Base-by-base conservation (phyloP, 2,888 invertebrate genomes). In the Allacma fusca region DNA sequence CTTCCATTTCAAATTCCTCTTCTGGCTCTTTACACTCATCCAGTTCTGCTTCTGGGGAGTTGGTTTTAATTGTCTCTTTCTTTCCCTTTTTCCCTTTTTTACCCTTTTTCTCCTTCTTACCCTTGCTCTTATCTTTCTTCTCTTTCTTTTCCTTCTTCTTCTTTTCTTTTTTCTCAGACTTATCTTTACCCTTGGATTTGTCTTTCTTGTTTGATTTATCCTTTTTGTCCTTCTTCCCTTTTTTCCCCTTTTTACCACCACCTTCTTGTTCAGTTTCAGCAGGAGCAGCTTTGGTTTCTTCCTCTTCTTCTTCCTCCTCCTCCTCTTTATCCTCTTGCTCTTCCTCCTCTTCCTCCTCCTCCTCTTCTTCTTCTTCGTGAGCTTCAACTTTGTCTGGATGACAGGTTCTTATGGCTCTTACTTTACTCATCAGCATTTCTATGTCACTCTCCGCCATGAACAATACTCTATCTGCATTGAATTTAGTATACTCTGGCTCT, bases 381-480 rank as follows among this genome's bases (percentile, higher is more conserved):
- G 2, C 19, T 1, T 50, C 50, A n/a, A 9, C 71, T 57, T 57
- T 57, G 1, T 64, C 23, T 13, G n/a, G 29, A 26, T n/a, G 16
- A n/a, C 64, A 1, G 2, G 2, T 16, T 19, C 64, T n/a, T 43
- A 65, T 16, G 72, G 77, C 59, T 70, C 68, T 23, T 19, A 67
- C 12, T 29, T 75, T 44, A 13, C 67, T 75, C 7, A 65, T 21
- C 12, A 75, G 26, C 44, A 43, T 26, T 40, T 19, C 19, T 0
- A 79, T 29, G 1, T 80, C 62, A 50, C 78, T 81, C 40, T 81
- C 80, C 50, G 70, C 77, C 9, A 72, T 72, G 57, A 82, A 82
- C 13, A 75, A 13, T 16, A 57, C 65, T 29, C 70, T 23, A 1
- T 59, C 13, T 24, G 40, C 16, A 16, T 50, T n/a, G 50, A 50